These are phyloP conservation scores for Vicugna pacos DNA, from an alignment of 2,113 vertebrate species.

Conservation along the genomic window DNA sequence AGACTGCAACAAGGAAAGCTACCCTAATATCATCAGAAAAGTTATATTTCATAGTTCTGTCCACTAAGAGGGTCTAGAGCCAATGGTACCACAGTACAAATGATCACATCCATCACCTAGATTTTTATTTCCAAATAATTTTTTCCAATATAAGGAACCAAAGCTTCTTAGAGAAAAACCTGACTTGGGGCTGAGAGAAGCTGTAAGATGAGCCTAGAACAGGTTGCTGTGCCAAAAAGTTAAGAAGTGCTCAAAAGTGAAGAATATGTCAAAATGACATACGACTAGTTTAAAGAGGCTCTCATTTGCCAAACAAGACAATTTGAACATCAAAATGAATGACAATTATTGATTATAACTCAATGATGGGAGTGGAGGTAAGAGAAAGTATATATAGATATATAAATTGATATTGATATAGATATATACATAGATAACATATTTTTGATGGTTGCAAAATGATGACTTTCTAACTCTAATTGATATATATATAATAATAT, in stretches of 20 bases:
- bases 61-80: too few species aligned
- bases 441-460: not conserved
- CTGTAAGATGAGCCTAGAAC: not conserved
- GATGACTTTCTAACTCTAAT: not conserved
- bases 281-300: not conserved
- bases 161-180: not conserved
- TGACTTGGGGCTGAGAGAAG: not conserved
- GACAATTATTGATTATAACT: not conserved
- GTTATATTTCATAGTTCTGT: not conserved
- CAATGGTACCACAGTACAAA: not conserved
- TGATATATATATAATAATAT: not conserved
- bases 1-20: not conserved
- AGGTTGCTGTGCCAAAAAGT: not conserved
- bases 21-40: not conserved
- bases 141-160: not conserved
- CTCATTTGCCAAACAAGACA: not conserved
- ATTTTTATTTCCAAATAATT: not conserved
- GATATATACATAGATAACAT: not conserved
- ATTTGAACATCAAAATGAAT: not conserved
- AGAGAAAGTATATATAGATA: not conserved
- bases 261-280: not conserved
- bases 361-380: not conserved
- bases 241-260: not conserved
- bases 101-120: not conserved
- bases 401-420: not conserved